Evolutionary conservation across 2,888 invertebrate species (phyloP).

Genomic region (Calameuta filiformis): DNA sequence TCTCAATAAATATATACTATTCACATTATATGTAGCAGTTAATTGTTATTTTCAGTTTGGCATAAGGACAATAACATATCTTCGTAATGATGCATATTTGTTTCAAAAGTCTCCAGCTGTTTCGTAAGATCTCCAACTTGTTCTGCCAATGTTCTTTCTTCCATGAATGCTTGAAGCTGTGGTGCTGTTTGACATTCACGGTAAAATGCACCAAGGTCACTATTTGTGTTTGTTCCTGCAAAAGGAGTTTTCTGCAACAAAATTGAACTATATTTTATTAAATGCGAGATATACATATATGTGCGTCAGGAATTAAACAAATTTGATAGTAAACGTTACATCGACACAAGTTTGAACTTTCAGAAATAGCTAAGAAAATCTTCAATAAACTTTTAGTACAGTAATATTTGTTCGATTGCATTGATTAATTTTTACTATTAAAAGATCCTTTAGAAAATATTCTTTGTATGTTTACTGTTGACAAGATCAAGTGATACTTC

Average conservation of each 20-base stretch:
- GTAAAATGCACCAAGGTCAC: slow-evolving; percentile 83
- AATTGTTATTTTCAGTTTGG: slow-evolving; percentile 74
- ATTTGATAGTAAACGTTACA: too few relatives aligned
- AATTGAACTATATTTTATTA: background rate
- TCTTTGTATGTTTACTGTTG: too few relatives aligned
- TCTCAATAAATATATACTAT: too few relatives aligned
- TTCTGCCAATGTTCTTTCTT: slow-evolving; percentile 68
- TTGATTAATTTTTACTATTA: too few relatives aligned
- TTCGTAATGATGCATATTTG: slow-evolving; percentile 80
- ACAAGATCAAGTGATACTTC: too few relatives aligned
- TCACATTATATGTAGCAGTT: slow-evolving; percentile 24
- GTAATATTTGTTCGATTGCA: too few relatives aligned
- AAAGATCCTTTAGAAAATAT: too few relatives aligned
- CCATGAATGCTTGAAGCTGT: slow-evolving; percentile 68
- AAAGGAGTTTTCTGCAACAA: slow-evolving; percentile 82
- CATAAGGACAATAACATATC: slow-evolving; percentile 79
- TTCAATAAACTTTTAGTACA: too few relatives aligned
- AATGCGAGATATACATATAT: too few relatives aligned
- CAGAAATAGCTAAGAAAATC: too few relatives aligned
- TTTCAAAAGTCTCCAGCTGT: slow-evolving; percentile 81
- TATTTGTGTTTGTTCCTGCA: slow-evolving; percentile 77
- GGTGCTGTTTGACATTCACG: slow-evolving; percentile 83
- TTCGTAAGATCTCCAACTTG: slow-evolving; percentile 75
- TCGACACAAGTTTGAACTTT: too few relatives aligned
- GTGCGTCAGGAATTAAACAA: too few relatives aligned